Evolutionary conservation across 2,797 vertebrate species (phyloP).

Genomic region (Avahi laniger): DNA sequence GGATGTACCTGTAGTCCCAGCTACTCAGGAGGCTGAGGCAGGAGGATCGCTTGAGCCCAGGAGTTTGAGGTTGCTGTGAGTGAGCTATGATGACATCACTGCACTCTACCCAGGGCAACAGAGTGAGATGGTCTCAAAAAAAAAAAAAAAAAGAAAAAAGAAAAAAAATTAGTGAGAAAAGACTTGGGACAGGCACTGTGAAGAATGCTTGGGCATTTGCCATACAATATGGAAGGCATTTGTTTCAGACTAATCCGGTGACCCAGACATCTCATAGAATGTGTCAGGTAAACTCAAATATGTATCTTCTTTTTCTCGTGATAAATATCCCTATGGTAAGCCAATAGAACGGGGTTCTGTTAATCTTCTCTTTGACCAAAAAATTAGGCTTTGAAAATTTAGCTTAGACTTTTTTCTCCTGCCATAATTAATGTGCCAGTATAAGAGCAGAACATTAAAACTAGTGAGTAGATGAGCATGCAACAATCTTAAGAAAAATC

Average conservation of each 20-base stretch:
- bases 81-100: too few species aligned
- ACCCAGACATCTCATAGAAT: neutral
- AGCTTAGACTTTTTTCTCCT: neutral
- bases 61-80: too few species aligned
- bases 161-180: neutral
- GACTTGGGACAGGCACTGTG: neutral
- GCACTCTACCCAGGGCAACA: too few species aligned
- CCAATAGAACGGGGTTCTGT: neutral
- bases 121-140: too few species aligned
- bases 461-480: neutral
- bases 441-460: neutral
- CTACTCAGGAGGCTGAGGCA: too few species aligned
- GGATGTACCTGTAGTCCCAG: too few species aligned
- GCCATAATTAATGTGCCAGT: neutral
- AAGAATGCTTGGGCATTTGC: neutral
- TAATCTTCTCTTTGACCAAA: neutral
- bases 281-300: neutral
- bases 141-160: too few species aligned
- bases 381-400: neutral
- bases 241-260: neutral
- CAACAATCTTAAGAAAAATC: neutral
- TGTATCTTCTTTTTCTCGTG: neutral
- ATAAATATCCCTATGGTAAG: neutral
- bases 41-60: too few species aligned
- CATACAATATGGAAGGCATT: neutral